These are phyloP conservation scores for Fregata magnificens DNA, from an alignment of 2,113 vertebrate genomes.

Conservation along the genomic window DNA sequence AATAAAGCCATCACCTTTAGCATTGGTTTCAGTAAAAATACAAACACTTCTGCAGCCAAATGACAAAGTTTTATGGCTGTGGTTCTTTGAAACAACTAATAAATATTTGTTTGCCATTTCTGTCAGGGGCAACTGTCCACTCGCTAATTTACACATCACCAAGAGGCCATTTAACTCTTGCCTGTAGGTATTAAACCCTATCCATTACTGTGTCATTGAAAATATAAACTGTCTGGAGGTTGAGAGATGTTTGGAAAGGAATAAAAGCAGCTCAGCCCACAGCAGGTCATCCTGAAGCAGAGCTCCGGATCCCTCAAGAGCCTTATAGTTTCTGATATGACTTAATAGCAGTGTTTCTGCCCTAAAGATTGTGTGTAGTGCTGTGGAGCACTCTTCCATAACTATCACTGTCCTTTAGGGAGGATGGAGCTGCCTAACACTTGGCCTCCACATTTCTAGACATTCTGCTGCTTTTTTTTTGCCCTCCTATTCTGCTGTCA, in stretches of 20 bases:
- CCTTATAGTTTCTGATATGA: not conserved
- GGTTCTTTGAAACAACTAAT: conserved; percentile 48
- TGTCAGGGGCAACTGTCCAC: conserved; percentile 27
- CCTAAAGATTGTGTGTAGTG: not conserved
- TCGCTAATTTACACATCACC: conserved; percentile 38
- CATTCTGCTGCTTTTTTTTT: not conserved
- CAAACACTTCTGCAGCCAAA: conserved; percentile 39
- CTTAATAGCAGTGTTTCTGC: not conserved
- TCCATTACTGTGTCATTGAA: not conserved
- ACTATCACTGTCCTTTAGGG: not conserved
- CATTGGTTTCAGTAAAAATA: conserved; percentile 39
- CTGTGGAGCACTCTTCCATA: not conserved
- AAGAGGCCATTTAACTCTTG: conserved; percentile 17
- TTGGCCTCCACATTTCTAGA: not conserved
- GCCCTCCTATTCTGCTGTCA: not conserved
- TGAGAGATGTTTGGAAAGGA: not conserved
- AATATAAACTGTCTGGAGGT: not conserved
- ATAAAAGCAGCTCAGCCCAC: not conserved
- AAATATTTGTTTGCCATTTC: conserved; percentile 62
- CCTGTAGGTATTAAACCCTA: conserved; percentile 24
- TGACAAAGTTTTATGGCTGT: conserved; percentile 25
- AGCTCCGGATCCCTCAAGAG: not conserved
- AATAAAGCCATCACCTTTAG: conserved; percentile 44
- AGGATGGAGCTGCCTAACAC: not conserved
- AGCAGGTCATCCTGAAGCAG: not conserved